Evolutionary conservation across 2,888 invertebrate genomes (phyloP).

Genomic region (Anthophora plumipes): DNA sequence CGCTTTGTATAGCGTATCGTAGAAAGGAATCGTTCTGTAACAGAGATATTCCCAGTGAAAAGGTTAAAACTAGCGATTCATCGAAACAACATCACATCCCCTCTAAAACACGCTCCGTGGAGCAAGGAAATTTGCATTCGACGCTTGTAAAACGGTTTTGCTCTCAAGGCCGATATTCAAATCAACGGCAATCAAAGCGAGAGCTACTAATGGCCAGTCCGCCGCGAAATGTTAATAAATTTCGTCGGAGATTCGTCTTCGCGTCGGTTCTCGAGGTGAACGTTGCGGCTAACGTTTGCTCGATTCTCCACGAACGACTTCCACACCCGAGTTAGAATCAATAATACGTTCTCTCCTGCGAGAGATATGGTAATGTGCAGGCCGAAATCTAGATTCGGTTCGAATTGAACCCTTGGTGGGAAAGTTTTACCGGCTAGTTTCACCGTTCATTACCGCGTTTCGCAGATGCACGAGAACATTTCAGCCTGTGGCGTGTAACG

Average conservation of each 20-base stretch:
- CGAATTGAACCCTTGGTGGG: constrained; percentile 51
- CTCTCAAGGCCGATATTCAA: constrained; percentile 47
- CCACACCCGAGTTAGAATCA: constrained; percentile 51
- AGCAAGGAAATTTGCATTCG: not conserved
- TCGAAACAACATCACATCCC: no score
- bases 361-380: constrained; percentile 62
- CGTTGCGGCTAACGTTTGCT: not conserved
- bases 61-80: not conserved
- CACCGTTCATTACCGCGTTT: constrained; percentile 60
- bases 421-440: constrained; percentile 65
- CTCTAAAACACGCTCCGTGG: no score
- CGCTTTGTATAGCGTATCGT: no score
- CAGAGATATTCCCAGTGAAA: no score
- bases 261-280: not conserved
- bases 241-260: constrained; percentile 22
- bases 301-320: constrained; percentile 13
- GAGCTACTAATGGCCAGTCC: constrained; percentile 30
- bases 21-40: no score
- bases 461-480: constrained; percentile 65
- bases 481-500: not conserved
- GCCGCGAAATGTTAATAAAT: constrained; percentile 43
- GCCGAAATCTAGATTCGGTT: constrained; percentile 64
- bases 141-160: constrained; percentile 11
- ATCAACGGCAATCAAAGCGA: constrained; percentile 27
- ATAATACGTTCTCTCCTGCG: constrained; percentile 56